Evolutionary conservation across 2,797 vertebrate species (phyloP), one percentile per base, ranked within the genome.

Genomic region (Macropodus opercularis): DNA sequence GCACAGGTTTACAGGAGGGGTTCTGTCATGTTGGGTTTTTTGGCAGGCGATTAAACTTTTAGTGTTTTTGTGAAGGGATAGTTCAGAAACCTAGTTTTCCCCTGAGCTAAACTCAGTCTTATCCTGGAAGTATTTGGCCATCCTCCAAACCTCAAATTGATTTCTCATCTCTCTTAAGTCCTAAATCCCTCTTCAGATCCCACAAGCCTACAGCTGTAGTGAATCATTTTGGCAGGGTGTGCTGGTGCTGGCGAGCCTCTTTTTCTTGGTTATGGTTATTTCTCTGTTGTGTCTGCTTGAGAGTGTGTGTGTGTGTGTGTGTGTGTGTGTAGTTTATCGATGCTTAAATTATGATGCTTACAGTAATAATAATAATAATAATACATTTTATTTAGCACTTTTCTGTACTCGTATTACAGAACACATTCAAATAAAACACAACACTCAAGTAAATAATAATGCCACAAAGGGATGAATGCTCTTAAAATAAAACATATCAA

Each of bases 81-180:
- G 32, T 58, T 77, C 55, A 51, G 52, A 62, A 72, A 75, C 69
- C 61, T 63, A 66, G 22, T 15, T 27, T 31, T 72, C 72, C 69
- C 59, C 48, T 48, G 71, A 79, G 77, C 75, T 53, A 26, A 62
- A 69, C 71, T 63, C 61, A 63, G 22, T 74, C 68, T 49, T 34
- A 38, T 58, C 60, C 72, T 76, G 41, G 66, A 80, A 79, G 58
- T 41, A 58, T 47, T 84, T 86, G 84, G 85, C 84, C 47, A 47
- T 79, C 47, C 55, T 85, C 79, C 86, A 79, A 56, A 81, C 79
- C 76, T 72, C 73, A 83, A 86, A 91, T 89, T 86, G 85, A 89
- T 91, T 90, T 87, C 77, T 85, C 77, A 81, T 89, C 83, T 85
- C 78, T 87, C 66, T 61, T 84, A 83, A 89, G 69, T 80, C 83